These are phyloP conservation scores for Oreochromis tanganicae DNA, from an alignment of 2,113 vertebrate species.

Conservation along the genomic window DNA sequence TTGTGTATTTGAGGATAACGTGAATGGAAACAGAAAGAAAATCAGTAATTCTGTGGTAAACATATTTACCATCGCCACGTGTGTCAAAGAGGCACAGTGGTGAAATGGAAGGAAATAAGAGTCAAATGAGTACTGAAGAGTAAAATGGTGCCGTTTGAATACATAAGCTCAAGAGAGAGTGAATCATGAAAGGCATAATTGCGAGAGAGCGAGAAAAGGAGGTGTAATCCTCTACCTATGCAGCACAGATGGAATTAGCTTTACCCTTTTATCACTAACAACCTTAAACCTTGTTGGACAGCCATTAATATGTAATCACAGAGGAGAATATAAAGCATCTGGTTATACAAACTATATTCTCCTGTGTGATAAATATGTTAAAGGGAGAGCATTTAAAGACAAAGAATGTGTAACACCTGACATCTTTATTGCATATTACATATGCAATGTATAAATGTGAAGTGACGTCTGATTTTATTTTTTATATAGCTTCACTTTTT, in stretches of 20 bases:
- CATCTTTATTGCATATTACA: neutral
- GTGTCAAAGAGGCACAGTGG: neutral
- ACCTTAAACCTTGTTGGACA: neutral
- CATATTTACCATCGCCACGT: neutral
- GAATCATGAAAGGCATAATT: neutral
- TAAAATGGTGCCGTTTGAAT: neutral
- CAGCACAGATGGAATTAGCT: neutral
- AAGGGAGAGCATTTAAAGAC: neutral
- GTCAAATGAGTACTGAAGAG: neutral
- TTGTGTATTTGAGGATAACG: neutral
- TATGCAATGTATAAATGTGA: neutral
- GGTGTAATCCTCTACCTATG: neutral
- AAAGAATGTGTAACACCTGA: neutral
- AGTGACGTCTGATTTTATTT: neutral
- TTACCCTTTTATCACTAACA: neutral
- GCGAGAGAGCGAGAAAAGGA: neutral
- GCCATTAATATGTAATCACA: neutral
- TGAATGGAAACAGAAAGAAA: neutral
- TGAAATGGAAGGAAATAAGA: neutral
- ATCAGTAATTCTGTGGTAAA: neutral
- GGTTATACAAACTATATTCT: neutral
- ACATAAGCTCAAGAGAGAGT: neutral
- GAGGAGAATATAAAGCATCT: neutral
- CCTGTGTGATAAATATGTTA: neutral
- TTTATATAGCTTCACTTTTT: neutral